Evolutionary conservation across 2,888 invertebrate species (phyloP), one percentile per base, ranked within the genome.

Genomic region (Heliconius cydno): DNA sequence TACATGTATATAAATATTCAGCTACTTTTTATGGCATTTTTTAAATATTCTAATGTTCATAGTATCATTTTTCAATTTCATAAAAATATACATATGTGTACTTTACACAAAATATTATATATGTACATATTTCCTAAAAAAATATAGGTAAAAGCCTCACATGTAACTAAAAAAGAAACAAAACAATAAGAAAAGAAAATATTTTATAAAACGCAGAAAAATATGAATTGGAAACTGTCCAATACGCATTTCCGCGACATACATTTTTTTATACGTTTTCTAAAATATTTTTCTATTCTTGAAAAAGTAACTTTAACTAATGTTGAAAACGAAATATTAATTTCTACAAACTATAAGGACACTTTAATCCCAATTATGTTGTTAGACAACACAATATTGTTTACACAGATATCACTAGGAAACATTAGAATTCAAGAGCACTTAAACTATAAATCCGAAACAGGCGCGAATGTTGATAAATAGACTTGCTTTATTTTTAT

Each of bases 291-390:
- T 22, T 57, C 7, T 22, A 57, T 22, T 19, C 3, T 60, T 22
- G n/a, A 60, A 60, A 4, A 60, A 57, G 19, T 57, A n/a, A 57
- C 57, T 57, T 22, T 57, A 57, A 57, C 6, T 6, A 52, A 52
- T 19, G 46, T 52, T 19, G 46, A 72, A 77, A 66, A 65, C 13
- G 65, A 77, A 77, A 28, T 13, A 66, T 57, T 65, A 28, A 68
- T 41, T 78, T 46, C 30, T 78, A 65, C n/a, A 67, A 73, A 78
- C 73, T 78, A 78, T 73, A 78, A 78, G 73, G 73, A 65, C 78
- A 78, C 73, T 78, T 78, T 38, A 66, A 73, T 57, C 10, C 78
- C 38, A 78, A 38, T 78, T 25, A 66, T 66, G 67, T 73, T 67
- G 66, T 57, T 41, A 67, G 6, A 78, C 73, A 78, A 73, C 41